A percentile compares a stretch with the other conserved stretches of the same genome.
Evolutionary conservation across 2,888 invertebrate genomes (phyloP).

Genomic region (Drosophila pseudotakahashii): DNA sequence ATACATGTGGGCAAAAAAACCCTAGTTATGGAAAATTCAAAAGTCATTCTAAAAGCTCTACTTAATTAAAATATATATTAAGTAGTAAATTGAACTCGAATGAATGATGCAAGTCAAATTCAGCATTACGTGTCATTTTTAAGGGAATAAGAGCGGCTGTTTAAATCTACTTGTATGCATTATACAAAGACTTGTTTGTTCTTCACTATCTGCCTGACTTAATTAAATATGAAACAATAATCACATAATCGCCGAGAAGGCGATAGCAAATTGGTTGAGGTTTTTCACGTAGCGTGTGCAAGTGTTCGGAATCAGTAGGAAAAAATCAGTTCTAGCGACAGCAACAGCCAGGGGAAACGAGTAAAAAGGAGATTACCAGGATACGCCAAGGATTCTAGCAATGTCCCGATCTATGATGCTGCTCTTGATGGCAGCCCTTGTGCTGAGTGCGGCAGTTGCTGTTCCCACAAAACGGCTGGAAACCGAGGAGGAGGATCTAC

Average conservation of each 20-base stretch:
- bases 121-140: background rate
- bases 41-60: too few relatives aligned
- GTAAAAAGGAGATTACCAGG: background rate
- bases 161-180: background rate
- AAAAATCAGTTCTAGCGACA: background rate
- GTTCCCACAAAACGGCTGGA: background rate
- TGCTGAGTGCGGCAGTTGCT: conserved; percentile 9
- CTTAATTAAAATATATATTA: too few relatives aligned
- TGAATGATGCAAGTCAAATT: background rate
- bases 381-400: background rate
- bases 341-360: background rate
- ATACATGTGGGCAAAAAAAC: too few relatives aligned
- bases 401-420: conserved; percentile 13
- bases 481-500: background rate
- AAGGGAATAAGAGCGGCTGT: background rate
- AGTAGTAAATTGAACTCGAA: too few relatives aligned
- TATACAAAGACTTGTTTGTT: background rate
- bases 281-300: conserved; percentile 3
- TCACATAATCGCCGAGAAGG: conserved; percentile 14
- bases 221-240: conserved; percentile 27
- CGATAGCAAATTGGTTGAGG: conserved; percentile 19
- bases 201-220: conserved; percentile 5
- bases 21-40: too few relatives aligned
- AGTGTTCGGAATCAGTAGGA: conserved; percentile 2
- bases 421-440: conserved; percentile 8